Evolutionary conservation across 2,888 invertebrate genomes (phyloP).

Genomic region (Cantharis nigra): DNA sequence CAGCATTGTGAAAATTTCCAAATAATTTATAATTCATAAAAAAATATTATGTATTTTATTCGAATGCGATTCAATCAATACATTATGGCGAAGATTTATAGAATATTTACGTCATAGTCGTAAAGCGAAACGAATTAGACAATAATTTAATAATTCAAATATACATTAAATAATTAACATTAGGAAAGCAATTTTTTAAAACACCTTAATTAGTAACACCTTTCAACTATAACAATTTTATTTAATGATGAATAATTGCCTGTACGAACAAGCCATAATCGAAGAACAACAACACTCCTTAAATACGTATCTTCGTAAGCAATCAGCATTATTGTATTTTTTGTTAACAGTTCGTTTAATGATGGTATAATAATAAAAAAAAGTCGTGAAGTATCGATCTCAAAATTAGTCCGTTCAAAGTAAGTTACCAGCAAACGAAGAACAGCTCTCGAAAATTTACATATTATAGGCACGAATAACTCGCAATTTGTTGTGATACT

Average conservation of each 20-base stretch:
- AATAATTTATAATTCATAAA: not conserved
- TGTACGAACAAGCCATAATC: not conserved
- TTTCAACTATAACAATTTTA: not conserved
- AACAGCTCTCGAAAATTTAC: too few relatives aligned
- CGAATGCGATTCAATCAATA: not conserved
- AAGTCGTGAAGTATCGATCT: too few relatives aligned
- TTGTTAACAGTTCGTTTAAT: not conserved
- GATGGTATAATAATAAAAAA: not conserved
- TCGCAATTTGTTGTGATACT: too few relatives aligned
- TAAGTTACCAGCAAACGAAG: too few relatives aligned
- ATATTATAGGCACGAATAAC: too few relatives aligned
- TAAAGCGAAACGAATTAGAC: not conserved
- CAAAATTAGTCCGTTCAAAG: too few relatives aligned
- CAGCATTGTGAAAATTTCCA: not conserved
- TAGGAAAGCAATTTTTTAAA: not conserved
- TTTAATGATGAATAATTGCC: not conserved
- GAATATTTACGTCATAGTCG: not conserved
- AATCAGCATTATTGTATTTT: not conserved
- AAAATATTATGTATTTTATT: not conserved
- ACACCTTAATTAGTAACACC: not conserved
- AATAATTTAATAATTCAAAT: not conserved
- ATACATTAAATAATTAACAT: not conserved
- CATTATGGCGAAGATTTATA: too few relatives aligned
- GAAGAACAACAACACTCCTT: not conserved
- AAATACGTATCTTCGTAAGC: not conserved